Evolutionary conservation across 2,888 invertebrate species (phyloP).

Genomic region (Sinelater perroti): DNA sequence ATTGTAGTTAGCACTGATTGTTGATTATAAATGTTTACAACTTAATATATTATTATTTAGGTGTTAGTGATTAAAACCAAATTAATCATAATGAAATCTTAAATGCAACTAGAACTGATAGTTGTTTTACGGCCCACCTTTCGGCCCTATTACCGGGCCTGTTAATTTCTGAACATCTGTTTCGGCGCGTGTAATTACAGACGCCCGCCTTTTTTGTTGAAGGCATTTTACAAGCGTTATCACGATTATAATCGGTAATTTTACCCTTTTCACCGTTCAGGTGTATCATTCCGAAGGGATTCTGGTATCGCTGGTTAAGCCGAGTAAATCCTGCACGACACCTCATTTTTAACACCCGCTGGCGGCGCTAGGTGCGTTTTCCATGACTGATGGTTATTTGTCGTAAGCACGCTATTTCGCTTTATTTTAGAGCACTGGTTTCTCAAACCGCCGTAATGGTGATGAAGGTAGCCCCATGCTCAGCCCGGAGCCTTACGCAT

Average conservation of each 20-base stretch:
- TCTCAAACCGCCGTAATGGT: slow-evolving; percentile 4
- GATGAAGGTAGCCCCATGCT: background rate
- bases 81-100: too few species aligned
- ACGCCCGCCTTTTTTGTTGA: slow-evolving; percentile 14
- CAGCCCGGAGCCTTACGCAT: background rate
- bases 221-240: slow-evolving; percentile 29
- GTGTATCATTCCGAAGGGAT: slow-evolving; percentile 14
- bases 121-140: too few species aligned
- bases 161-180: slow-evolving; percentile 40
- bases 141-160: slow-evolving; percentile 27
- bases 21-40: too few species aligned
- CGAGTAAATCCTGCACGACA: slow-evolving; percentile 18
- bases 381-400: slow-evolving; percentile 23
- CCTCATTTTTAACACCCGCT: slow-evolving; percentile 26
- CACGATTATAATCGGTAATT: slow-evolving; percentile 28
- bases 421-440: slow-evolving; percentile 18
- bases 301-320: slow-evolving; percentile 23
- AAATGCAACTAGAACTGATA: too few species aligned
- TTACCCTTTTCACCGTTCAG: slow-evolving; percentile 27
- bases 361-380: slow-evolving; percentile 15
- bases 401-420: slow-evolving; percentile 19
- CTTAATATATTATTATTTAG: too few species aligned
- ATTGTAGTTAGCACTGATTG: too few species aligned
- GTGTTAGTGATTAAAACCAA: too few species aligned
- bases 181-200: slow-evolving; percentile 41